Evolutionary conservation across 2,797 vertebrate genomes (phyloP).

Genomic region (Enteromius thamalakanensis): DNA sequence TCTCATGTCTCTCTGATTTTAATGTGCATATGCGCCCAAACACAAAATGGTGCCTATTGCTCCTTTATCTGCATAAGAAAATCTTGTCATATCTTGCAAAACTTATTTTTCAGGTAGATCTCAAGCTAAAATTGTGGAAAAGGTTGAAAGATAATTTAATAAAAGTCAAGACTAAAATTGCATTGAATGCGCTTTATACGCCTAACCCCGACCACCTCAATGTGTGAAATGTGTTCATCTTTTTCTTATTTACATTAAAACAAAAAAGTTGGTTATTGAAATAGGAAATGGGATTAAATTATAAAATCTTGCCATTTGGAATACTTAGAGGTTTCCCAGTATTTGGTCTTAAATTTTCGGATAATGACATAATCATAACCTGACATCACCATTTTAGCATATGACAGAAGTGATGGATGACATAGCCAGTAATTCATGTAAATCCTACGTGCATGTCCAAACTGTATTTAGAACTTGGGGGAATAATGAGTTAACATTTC

Average conservation of each 20-base stretch:
- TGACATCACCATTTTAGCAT: neutral
- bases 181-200: neutral
- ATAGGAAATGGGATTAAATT: neutral
- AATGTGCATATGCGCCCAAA: slow-evolving; percentile 17
- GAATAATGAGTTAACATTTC: slow-evolving; percentile 29
- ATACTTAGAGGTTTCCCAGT: neutral
- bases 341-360: neutral
- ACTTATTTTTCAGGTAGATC: neutral
- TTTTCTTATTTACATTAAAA: neutral
- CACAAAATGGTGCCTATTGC: slow-evolving; percentile 59
- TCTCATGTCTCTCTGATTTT: slow-evolving; percentile 55
- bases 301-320: neutral
- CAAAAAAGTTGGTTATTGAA: neutral
- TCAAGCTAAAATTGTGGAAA: neutral
- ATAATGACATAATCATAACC: slow-evolving; percentile 1
- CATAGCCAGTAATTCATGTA: neutral
- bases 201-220: neutral
- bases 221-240: neutral
- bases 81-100: neutral
- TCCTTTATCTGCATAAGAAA: neutral
- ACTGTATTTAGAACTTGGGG: neutral
- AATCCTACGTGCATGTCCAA: neutral
- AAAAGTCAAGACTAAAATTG: neutral
- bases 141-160: neutral
- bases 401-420: neutral